These are phyloP conservation scores for Papilio helenus DNA, from an alignment of 1,140 invertebrate species.

Conservation along the genomic window DNA sequence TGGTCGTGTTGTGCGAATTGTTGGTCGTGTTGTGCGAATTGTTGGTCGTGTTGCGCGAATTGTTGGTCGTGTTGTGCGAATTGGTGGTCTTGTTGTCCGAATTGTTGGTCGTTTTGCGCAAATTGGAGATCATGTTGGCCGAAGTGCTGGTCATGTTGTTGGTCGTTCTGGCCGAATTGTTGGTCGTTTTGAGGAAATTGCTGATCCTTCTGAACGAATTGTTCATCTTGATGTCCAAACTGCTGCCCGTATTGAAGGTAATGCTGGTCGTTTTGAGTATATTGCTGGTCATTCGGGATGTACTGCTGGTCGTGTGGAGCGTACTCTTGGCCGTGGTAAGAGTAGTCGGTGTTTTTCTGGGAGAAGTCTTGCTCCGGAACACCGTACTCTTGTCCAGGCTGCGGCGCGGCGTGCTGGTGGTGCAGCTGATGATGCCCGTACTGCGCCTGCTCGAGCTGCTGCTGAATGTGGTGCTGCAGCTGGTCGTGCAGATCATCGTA, in stretches of 20 bases:
- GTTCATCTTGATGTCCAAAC: constrained; percentile 50
- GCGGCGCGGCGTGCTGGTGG: constrained; percentile 64
- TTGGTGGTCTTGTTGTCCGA: constrained; percentile 40
- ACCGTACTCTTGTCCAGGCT: constrained; percentile 56
- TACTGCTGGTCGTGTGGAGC: constrained; percentile 55
- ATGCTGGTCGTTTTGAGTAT: constrained; percentile 55
- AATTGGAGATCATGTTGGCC: constrained; percentile 55
- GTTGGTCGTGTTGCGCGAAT: constrained; percentile 46
- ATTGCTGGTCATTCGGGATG: constrained; percentile 45
- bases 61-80: constrained; percentile 43
- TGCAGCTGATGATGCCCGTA: constrained; percentile 66
- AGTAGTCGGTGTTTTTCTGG: constrained; percentile 52
- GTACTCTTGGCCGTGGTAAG: constrained; percentile 59
- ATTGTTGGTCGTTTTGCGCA: constrained; percentile 42
- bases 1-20: constrained; percentile 46
- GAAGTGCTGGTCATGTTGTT: constrained; percentile 57
- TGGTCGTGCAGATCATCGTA: constrained; percentile 69
- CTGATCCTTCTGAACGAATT: constrained; percentile 56
- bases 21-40: constrained; percentile 46
- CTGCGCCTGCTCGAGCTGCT: constrained; percentile 73
- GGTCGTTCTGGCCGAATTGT: constrained; percentile 51
- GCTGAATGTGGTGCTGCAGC: constrained; percentile 71
- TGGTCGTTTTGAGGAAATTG: constrained; percentile 62
- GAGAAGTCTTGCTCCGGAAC: constrained; percentile 1
- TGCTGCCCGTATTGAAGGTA: constrained; percentile 56